A percentile compares a stretch with the other conserved stretches of the same genome.
phyloP scores from a whole-genome alignment of 1,140 invertebrate genomes.

The Bombus pascuorum region DNA sequence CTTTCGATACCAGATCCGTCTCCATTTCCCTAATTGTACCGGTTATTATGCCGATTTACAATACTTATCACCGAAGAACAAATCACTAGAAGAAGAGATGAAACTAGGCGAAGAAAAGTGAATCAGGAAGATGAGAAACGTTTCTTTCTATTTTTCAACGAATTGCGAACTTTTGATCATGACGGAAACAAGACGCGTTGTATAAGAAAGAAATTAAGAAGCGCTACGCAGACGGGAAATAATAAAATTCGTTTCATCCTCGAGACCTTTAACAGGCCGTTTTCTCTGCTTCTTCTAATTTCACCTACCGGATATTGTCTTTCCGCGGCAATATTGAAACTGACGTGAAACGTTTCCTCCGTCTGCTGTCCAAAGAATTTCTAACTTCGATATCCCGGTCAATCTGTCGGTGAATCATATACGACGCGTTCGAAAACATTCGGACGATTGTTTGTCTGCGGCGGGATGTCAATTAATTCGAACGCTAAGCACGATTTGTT shows the following conservation, averaged over 20 bases:
- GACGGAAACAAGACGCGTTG: not conserved
- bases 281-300: slow-evolving; percentile 31
- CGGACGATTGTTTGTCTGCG: not conserved
- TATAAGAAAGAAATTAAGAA: slow-evolving; percentile 1
- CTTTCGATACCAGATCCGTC: slow-evolving; percentile 8
- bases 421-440: not conserved
- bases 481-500: not conserved
- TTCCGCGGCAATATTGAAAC: slow-evolving; percentile 7
- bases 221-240: not conserved
- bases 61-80: no score
- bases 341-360: not conserved
- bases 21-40: slow-evolving; percentile 40
- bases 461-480: not conserved
- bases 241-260: slow-evolving; percentile 30
- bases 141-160: not conserved
- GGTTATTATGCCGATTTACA: not conserved
- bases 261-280: not conserved
- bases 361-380: not conserved
- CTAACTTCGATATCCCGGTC: not conserved
- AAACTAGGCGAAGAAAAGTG: not conserved
- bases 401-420: not conserved
- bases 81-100: no score
- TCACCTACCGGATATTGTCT: slow-evolving; percentile 19
- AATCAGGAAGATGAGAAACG: not conserved
- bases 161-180: not conserved